Percentiles rank a stretch among this genome's conserved stretches.
Evolutionary conservation across 2,113 vertebrate genomes (phyloP).

Genomic region (Pygoscelis adeliae): DNA sequence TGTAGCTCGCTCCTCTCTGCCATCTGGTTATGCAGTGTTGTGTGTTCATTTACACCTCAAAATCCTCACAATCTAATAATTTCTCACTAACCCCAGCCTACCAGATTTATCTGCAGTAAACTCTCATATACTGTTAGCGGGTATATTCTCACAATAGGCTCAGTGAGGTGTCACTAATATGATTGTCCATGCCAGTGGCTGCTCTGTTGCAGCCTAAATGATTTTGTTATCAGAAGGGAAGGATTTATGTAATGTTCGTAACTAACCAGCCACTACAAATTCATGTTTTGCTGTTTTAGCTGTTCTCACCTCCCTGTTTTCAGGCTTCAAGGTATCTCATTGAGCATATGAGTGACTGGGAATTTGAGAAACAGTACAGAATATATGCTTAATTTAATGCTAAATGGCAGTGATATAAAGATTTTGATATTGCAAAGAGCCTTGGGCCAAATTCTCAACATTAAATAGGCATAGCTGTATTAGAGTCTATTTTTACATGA

Average conservation of each 20-base stretch:
- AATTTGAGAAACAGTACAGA: background rate
- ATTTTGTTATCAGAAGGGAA: conserved; percentile 14
- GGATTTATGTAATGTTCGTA: conserved; percentile 40
- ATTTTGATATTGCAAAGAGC: background rate
- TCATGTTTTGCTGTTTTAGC: background rate
- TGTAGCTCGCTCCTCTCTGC: background rate
- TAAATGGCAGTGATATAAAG: background rate
- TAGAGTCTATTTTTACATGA: background rate
- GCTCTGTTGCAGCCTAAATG: conserved; percentile 54
- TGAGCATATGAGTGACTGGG: background rate
- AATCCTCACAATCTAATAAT: conserved; percentile 2
- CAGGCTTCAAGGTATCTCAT: background rate
- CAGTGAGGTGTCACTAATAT: conserved; percentile 34
- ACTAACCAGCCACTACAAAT: conserved; percentile 20
- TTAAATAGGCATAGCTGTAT: background rate
- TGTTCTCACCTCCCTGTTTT: background rate
- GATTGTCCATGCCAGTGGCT: conserved; percentile 60
- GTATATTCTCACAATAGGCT: conserved; percentile 46
- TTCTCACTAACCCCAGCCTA: conserved; percentile 4
- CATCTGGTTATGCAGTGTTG: background rate
- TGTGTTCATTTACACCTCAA: background rate
- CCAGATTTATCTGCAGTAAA: conserved; percentile 2
- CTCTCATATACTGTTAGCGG: background rate
- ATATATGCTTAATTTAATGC: background rate
- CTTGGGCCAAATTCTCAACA: background rate